phyloP scores from a whole-genome alignment of 53 echinoderm and acorn worm species.

The Pentamera pediparva region DNA sequence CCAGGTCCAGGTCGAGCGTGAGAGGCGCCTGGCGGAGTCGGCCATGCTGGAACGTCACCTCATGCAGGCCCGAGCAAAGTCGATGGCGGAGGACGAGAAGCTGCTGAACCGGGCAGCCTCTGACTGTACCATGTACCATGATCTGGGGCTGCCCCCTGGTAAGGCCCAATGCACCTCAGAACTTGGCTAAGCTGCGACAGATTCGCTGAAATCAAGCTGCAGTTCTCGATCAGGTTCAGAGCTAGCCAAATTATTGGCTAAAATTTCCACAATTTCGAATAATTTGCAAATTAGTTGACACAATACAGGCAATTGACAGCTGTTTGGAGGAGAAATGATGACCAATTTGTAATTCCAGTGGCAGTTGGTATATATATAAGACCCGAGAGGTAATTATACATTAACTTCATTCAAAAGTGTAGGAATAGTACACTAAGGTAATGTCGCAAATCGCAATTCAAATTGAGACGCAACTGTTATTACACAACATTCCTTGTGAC shows the following conservation, averaged over 20 bases:
- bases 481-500: no score
- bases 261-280: no score
- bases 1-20: constrained; percentile 93
- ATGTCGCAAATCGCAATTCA: no score
- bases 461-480: no score
- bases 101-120: constrained; percentile 64
- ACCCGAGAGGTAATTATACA: no score
- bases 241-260: neutral
- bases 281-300: no score
- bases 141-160: constrained; percentile 91
- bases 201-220: neutral
- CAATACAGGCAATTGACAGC: no score
- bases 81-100: constrained; percentile 84
- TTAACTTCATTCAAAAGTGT: no score
- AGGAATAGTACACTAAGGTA: no score
- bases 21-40: constrained; percentile 88
- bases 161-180: neutral
- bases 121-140: constrained; percentile 81
- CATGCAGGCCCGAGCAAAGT: constrained; percentile 85
- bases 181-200: neutral
- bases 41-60: constrained; percentile 89
- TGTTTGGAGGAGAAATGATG: no score
- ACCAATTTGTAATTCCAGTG: no score
- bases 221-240: neutral
- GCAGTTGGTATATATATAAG: no score